Evolutionary conservation across 2,113 vertebrate genomes (phyloP), one percentile per base, ranked within the genome.

Genomic region (Macquaria ambigua): DNA sequence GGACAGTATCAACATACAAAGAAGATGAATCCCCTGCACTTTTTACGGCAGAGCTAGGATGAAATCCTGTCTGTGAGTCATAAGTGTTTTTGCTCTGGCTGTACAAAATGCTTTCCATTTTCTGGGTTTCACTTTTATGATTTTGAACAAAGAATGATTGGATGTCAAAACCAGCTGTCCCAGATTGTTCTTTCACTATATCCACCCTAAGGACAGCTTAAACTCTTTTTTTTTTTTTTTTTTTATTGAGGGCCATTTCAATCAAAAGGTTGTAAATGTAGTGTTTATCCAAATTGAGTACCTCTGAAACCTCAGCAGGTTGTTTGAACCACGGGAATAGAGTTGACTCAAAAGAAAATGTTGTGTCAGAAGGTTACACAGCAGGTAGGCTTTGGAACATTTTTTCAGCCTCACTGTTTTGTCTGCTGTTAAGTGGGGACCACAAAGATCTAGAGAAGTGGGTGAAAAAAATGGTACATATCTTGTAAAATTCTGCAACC

Each of bases 121-220:
- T 92, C 82, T 74, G 59, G 77, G 72, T 80, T 88, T 93, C 37
- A 31, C 58, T 89, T 92, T 94, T 92, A 90, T 85, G 88, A 93
- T 87, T 89, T 88, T 83, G 70, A 91, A 89, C 77, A 79, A 92
- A 89, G 81, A 89, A 58, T 59, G 69, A 89, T 72, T 87, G 50
- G 81, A 94, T 92, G 92, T 93, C 77, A 86, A 77, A 88, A 92
- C 74, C 94, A 95, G 90, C 91, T 95, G 93, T 91, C 88, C 79
- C 64, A 69, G 61, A 80, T 77, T 25, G 52, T 72, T 77, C 82
- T 85, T 52, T 64, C 69, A 58, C 23, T 48, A 9, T 37, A 72
- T 62, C 71, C 61, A 59, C 79, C 72, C 80, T 34, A 37, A 82
- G 61, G 66, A 67, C 50, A 53, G 50, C 59, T 77, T 59, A 37